Evolutionary conservation across 2,888 invertebrate genomes (phyloP), one percentile per base, ranked within the genome.

Genomic region (Listrodromus nycthemerus): DNA sequence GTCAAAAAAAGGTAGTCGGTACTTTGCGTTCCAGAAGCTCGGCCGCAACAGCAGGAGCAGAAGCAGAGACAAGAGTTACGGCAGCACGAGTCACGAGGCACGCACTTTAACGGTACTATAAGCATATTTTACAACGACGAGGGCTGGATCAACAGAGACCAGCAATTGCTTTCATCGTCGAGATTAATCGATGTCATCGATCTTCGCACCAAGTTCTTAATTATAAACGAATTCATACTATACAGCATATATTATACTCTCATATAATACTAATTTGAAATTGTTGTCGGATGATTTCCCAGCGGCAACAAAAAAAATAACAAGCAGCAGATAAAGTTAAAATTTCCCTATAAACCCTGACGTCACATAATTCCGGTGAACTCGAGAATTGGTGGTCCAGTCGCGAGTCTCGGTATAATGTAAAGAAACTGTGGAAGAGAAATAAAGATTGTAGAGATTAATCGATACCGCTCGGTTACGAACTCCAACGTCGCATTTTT

Each of bases 391-490:
- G 45, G 48, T 48, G 50, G 61, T 21, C 33, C n/a, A 58, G 37
- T 69, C 45, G 16, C 24, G 10, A 16, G 19, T 13, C 79, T 75
- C 48, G 70, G 37, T 77, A 48, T 74, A 79, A 80, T 52, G 80
- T 27, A 55, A 37, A 70, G 65, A 63, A 61, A 66, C 63, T 33
- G 58, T 10, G 6, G 27, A 69, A 65, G 5, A 19, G 48, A 75
- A 27, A 55, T 19, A 74, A 61, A 69, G 67, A 24, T 61, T 61
- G 24, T 13, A 73, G 76, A 80, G 65, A 82, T 85, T 82, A 80
- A 85, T 84, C 79, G 82, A 27, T 50, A 61, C 55, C 65, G 84
- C 80, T 86, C 79, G 85, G 81, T 83, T 84, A 84, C 80, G 71
- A 69, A 65, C 61, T 78, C 73, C 77, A 50, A 45, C 27, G 48